Percentiles rank a stretch among this genome's conserved stretches.
Evolutionary conservation across 2,888 invertebrate species (phyloP).

Genomic region (Onchidella celtica): DNA sequence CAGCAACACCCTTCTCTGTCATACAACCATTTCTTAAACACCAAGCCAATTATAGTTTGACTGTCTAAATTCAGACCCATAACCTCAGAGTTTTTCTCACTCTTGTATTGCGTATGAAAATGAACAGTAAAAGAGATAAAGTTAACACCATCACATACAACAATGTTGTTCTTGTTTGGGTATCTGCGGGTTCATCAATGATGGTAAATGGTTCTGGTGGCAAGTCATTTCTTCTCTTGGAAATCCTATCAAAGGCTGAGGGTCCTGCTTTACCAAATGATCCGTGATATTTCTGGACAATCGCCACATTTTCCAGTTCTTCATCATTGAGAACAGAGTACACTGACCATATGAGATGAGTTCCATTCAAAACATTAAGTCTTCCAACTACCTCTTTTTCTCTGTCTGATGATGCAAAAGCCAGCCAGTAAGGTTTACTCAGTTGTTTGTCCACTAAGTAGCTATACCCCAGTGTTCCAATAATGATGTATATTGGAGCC

Average conservation of each 20-base stretch:
- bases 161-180: slow-evolving; percentile 7
- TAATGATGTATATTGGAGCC: slow-evolving; percentile 71
- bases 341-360: slow-evolving; percentile 70
- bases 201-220: slow-evolving; percentile 40
- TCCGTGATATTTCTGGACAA: slow-evolving; percentile 66
- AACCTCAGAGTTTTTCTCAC: slow-evolving; percentile 14
- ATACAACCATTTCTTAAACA: too few species aligned
- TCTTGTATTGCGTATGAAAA: slow-evolving; percentile 28
- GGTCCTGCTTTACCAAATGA: slow-evolving; percentile 60
- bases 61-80: too few species aligned
- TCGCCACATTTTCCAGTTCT: slow-evolving; percentile 64
- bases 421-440: slow-evolving; percentile 65
- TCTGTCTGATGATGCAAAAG: slow-evolving; percentile 60
- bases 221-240: slow-evolving; percentile 2
- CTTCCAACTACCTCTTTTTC: slow-evolving; percentile 66
- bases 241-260: slow-evolving; percentile 38
- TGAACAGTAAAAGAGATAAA: slow-evolving; percentile 24
- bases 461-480: slow-evolving; percentile 67
- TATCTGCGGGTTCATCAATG: slow-evolving; percentile 11
- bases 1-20: too few species aligned
- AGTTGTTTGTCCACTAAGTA: slow-evolving; percentile 62
- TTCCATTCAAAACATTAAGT: slow-evolving; percentile 64
- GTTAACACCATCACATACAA: slow-evolving; percentile 22
- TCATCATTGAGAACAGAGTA: slow-evolving; percentile 64
- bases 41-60: too few species aligned